Evolutionary conservation across 2,888 invertebrate species (phyloP).

Genomic region (Mesoligia furuncula): DNA sequence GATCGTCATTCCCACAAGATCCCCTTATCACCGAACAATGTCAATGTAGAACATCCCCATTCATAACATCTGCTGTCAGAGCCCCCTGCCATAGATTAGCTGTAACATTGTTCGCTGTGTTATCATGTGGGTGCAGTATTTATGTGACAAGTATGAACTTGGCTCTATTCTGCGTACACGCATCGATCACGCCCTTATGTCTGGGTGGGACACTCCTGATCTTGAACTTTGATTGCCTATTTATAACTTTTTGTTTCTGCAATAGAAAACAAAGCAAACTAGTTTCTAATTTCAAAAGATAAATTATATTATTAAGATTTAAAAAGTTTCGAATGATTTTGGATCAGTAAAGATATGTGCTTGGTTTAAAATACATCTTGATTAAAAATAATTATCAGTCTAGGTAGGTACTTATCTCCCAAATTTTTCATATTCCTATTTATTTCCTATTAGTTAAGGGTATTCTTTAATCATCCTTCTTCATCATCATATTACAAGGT

Average conservation of each 20-base stretch:
- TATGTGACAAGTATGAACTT: conserved; percentile 66
- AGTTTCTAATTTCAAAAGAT: too few species aligned
- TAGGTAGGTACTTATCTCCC: background rate
- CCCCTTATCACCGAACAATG: conserved; percentile 13
- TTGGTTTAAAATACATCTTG: background rate
- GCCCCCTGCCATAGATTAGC: conserved; percentile 47
- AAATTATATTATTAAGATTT: too few species aligned
- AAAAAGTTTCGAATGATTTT: background rate
- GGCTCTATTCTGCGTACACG: conserved; percentile 52
- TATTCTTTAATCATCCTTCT: background rate
- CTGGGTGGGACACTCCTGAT: conserved; percentile 22
- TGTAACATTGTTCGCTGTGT: conserved; percentile 18
- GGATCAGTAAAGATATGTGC: background rate
- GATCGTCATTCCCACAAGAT: background rate
- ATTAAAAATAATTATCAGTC: background rate
- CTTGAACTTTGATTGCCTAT: conserved; percentile 54
- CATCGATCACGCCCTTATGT: conserved; percentile 65
- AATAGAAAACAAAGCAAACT: too few species aligned
- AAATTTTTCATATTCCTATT: background rate
- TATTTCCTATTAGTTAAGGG: background rate
- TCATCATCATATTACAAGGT: too few species aligned
- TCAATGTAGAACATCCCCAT: conserved; percentile 42
- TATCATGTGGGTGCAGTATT: conserved; percentile 59
- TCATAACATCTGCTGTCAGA: conserved; percentile 53
- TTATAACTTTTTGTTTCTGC: conserved; percentile 10